Evolutionary conservation across 2,113 vertebrate species (phyloP).

Genomic region (Tretioscincus oriximinensis): DNA sequence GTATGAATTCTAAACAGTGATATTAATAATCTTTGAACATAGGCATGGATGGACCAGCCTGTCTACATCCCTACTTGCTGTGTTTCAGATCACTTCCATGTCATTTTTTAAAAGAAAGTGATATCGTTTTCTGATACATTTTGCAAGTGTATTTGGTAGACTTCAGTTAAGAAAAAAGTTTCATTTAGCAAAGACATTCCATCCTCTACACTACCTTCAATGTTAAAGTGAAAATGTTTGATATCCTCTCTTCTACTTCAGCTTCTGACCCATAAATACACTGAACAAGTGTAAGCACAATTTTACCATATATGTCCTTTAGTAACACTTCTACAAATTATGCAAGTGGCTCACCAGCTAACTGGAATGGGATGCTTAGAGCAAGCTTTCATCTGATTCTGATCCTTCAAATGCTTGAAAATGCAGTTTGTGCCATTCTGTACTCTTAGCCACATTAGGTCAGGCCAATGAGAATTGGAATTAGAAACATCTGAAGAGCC

Average conservation of each 20-base stretch:
- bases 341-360: neutral
- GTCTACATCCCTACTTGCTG: neutral
- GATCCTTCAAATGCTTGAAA: too few species aligned
- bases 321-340: neutral
- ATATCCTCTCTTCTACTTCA: neutral
- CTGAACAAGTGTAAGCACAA: neutral
- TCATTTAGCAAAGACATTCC: too few species aligned
- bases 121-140: too few species aligned
- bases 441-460: too few species aligned
- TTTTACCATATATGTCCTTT: neutral
- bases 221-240: neutral
- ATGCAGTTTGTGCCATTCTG: too few species aligned
- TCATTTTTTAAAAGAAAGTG: neutral
- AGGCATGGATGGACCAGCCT: neutral
- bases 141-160: neutral
- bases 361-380: neutral
- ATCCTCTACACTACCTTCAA: too few species aligned
- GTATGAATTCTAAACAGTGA: too few species aligned
- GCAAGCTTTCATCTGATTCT: neutral
- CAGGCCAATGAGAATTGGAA: too few species aligned
- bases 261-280: neutral
- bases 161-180: too few species aligned
- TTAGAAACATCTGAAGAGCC: too few species aligned
- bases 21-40: too few species aligned
- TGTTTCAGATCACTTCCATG: neutral